phyloP scores from a whole-genome alignment of 1,140 invertebrate genomes.

The Pogonus chalceus region DNA sequence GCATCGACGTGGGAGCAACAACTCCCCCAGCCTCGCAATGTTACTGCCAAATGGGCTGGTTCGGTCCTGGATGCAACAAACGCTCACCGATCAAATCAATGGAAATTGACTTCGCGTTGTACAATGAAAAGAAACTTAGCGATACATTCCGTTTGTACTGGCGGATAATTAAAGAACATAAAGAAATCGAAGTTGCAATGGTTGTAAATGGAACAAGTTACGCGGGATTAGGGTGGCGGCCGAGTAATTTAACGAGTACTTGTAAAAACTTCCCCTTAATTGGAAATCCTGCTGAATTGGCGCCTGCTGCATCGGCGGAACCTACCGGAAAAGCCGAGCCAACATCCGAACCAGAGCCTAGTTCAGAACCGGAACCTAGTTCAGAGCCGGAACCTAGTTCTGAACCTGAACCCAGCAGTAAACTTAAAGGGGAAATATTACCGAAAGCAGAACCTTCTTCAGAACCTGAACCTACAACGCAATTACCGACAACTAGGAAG shows the following conservation, averaged over 20 bases:
- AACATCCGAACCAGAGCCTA: slow-evolving; percentile 33
- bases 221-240: slow-evolving; percentile 77
- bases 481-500: slow-evolving; percentile 26
- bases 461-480: slow-evolving; percentile 29
- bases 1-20: slow-evolving; percentile 68
- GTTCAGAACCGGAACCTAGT: slow-evolving; percentile 21
- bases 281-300: slow-evolving; percentile 27
- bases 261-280: slow-evolving; percentile 69
- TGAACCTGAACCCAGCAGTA: slow-evolving; percentile 23
- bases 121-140: slow-evolving; percentile 60
- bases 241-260: slow-evolving; percentile 53
- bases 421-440: slow-evolving; percentile 27
- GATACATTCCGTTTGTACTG: slow-evolving; percentile 69
- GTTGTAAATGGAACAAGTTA: slow-evolving; percentile 76
- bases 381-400: slow-evolving; percentile 22
- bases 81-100: slow-evolving; percentile 55
- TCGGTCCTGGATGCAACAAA: slow-evolving; percentile 66
- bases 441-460: slow-evolving; percentile 25
- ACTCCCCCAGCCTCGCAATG: slow-evolving; percentile 74
- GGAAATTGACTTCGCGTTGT: slow-evolving; percentile 53
- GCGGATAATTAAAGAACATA: slow-evolving; percentile 65
- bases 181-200: slow-evolving; percentile 76
- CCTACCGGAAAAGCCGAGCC: slow-evolving; percentile 26
- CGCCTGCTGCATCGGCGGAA: slow-evolving; percentile 10
- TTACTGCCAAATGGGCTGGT: slow-evolving; percentile 82